Evolutionary conservation across 2,888 invertebrate genomes (phyloP), one percentile per base, ranked within the genome.

Genomic region (Pherbina coryleti): DNA sequence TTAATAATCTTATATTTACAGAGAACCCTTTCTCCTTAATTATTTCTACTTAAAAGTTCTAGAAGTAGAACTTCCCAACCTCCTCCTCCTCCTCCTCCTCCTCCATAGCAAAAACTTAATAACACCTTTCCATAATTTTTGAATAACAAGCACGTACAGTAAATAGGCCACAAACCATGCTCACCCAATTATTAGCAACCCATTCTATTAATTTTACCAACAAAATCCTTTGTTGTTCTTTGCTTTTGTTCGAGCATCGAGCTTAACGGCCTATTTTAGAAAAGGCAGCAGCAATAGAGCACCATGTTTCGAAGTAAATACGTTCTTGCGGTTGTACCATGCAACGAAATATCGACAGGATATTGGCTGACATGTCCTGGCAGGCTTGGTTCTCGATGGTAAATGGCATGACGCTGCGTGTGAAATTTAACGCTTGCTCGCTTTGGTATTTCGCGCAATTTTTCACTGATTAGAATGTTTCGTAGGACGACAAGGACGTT

Each of bases 131-230:
- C 51, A 25, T 5, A 53, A 70, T 70, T 69, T 53, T 69, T n/a
- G 17, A 69, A 69, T 51, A 19, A 70, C 11, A 28, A 70, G 31
- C 70, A 53, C 53, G 55, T n/a, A 57, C 55, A 72, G 28, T 19
- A 57, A 31, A 31, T 31, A 37, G 57, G 22, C 57, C n/a, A 55
- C 37, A 72, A 72, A 57, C 14, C 37, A 34, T 37, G 37, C 55
- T 55, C 34, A 28, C 1, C 19, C 14, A 57, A 55, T 57, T 37
- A 72, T 72, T 72, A 11, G 31, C 55, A 44, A 44, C 11, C 14
- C 44, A 55, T 22, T 55, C 55, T 9, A 5, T 22, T 55, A 55
- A 55, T 55, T 55, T 55, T 55, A 7, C 55, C n/a, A 55, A 55
- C 22, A 8, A n/a, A 19, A 55, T 55, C 22, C 19, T 55, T 55